Base-by-base conservation (phyloP, 1,140 invertebrate species). In the Pseudomyrmex flavicornis region DNA sequence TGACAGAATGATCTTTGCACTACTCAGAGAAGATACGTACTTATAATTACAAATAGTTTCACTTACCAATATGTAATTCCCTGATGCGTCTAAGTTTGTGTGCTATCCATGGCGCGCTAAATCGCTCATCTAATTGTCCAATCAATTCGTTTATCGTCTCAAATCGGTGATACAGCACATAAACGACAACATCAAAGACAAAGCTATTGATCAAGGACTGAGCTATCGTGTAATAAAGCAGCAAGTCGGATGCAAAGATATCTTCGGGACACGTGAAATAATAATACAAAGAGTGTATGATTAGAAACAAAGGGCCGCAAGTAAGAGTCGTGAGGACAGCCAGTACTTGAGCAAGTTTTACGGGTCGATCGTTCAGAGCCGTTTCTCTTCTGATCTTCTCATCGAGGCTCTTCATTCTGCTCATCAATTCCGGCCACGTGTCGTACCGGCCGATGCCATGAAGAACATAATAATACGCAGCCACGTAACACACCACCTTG, bases 401-500 rank as follows among this genome's bases (percentile, higher is more conserved):
- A 50, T 92, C 88, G 48, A 91, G 61, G 2, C 17, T 61, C 5
- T 84, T 65, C 9, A 92, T 74, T 46, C 65, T 89, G 20, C 83
- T 80, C 74, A 92, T 89, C 26, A 92, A 63, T 22, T 89, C 68
- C 4, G 86, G 83, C 91, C 91, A 92, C 46, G 88, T 92, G 20
- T 83, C 66, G 44, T 91, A 88, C 17, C 91, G 83, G 1, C 77
- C 46, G 44, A 89, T n/a, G 3, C 90, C 84, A 9, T 90, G 86
- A 17, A 50, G 85, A n/a, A 92, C 90, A 46, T 91, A 92, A 52
- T 92, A 92, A 54, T 92, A 92, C 7, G 90, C 83, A 2, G 91
- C 86, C 0, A 92, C 59, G 65, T 92, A 91, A 66, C 80, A 89
- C 0, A 86, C 63, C 0, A 84, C 82, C 56, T 92, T 91, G 72